Evolutionary conservation across 2,113 vertebrate genomes (phyloP), one percentile per base, ranked within the genome.

Genomic region (Sapajus apella): DNA sequence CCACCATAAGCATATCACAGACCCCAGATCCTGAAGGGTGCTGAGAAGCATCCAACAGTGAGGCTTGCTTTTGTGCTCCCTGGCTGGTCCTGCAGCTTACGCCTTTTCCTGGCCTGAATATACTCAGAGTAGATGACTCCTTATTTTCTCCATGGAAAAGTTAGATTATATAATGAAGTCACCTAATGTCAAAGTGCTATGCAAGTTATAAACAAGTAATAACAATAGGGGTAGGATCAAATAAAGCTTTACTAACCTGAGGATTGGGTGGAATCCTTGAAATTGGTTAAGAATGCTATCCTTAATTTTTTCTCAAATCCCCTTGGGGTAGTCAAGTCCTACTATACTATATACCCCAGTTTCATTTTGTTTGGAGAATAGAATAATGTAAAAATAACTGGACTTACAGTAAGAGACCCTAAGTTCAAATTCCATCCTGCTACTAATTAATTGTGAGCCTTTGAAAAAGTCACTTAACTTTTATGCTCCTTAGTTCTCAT

Each of bases 371-470:
- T 64, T 88, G 55, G 23, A 68, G 52, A 84, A 45, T 10, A 2
- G 13, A 90, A 16, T 8, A 85, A 43, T 32, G 58, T 30, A 66
- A n/a, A 95, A 95, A 85, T 82, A 47, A 90, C 12, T 43, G 16
- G 10, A n/a, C 32, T 87, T 90, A 73, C 0, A 79, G 61, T 20
- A 66, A 85, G 6, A 47, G 7, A 40, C 87, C 43, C 23, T 25
- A 56, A 92, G 32, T 76, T 94, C 85, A 94, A 47, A 93, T 91
- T 86, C 37, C 18, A 85, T 35, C 52, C 91, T 23, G 55, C 75
- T 70, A 89, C 50, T 87, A 56, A 87, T 77, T 86, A 91, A 45
- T 61, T 83, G 18, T 58, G 20, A 35, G 80, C 9, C 35, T 70
- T 27, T 61, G 17, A 47, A 82, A 84, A 87, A 94, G 66, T n/a